A percentile compares a stretch with the other conserved stretches of the same genome.
phyloP scores from a whole-genome alignment of 2,888 invertebrate genomes.

The Empis stercorea region DNA sequence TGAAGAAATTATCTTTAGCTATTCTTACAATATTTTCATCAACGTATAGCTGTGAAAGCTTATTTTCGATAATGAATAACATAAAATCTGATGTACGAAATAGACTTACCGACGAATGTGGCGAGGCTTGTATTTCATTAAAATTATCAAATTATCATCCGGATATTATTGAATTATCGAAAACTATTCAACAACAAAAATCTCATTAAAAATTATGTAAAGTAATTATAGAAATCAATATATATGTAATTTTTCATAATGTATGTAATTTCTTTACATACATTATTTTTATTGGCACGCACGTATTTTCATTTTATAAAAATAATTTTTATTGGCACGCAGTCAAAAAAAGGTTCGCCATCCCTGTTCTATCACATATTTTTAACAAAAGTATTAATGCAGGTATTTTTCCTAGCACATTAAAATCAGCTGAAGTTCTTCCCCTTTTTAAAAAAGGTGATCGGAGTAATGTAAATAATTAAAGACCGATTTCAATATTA shows the following conservation, averaged over 20 bases:
- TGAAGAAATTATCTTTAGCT: constrained; percentile 1
- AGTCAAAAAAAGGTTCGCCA: neutral
- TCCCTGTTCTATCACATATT: too few relatives aligned
- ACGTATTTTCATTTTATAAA: constrained; percentile 1
- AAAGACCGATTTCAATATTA: too few relatives aligned
- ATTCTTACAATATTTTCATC: neutral
- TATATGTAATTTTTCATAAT: neutral
- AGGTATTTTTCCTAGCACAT: too few relatives aligned
- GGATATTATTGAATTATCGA: neutral
- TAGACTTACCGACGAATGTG: neutral
- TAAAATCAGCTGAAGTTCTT: too few relatives aligned
- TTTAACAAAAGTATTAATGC: too few relatives aligned
- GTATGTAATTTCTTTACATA: neutral
- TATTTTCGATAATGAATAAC: neutral
- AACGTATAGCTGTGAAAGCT: neutral
- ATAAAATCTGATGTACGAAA: neutral
- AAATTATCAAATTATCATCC: neutral
- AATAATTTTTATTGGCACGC: neutral
- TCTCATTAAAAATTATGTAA: neutral
- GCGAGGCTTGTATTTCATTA: neutral
- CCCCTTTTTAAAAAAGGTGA: too few relatives aligned
- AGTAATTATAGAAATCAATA: neutral
- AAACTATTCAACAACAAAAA: neutral
- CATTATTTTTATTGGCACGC: neutral
- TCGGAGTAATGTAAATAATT: too few relatives aligned